A percentile compares a stretch with the other conserved stretches of the same genome.
Conservation (phyloP, 2,888 invertebrate genomes). For the Quadriops clusia region DNA sequence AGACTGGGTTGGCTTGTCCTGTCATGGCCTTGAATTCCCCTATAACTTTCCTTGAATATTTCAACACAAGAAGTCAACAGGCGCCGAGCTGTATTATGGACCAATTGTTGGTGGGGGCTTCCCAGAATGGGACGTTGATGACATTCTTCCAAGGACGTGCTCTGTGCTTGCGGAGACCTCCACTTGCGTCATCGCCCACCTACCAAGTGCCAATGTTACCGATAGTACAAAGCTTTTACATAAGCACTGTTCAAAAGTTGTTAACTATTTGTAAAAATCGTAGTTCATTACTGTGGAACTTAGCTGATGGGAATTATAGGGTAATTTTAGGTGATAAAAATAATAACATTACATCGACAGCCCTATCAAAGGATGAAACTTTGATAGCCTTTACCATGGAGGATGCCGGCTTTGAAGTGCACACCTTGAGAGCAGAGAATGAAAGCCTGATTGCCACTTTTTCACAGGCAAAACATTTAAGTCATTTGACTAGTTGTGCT, state of each 20-base stretch:
- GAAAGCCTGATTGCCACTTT: conserved; percentile 1
- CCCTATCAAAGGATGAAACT: conserved; percentile 15
- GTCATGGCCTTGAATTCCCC: conserved; percentile 18
- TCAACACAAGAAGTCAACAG: conserved; percentile 11
- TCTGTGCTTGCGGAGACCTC: conserved; percentile 9
- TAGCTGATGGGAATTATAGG: conserved; percentile 9
- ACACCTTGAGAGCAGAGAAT: conserved; percentile 6
- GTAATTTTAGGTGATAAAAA: conserved; percentile 15
- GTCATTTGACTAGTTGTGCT: too few species aligned
- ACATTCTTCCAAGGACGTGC: conserved; percentile 10
- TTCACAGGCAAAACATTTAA: too few species aligned
- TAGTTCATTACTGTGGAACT: conserved; percentile 17
- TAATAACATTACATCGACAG: conserved; percentile 17
- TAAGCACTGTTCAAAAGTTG: conserved; percentile 10
- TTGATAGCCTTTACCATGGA: conserved; percentile 19
- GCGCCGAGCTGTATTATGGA: neutral
- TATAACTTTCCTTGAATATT: conserved; percentile 21
- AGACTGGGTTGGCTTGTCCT: conserved; percentile 17
- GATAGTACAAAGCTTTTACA: conserved; percentile 15
- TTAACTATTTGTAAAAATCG: conserved; percentile 16
- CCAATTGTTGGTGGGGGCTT: conserved; percentile 12
- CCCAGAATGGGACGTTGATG: conserved; percentile 14
- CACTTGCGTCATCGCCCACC: conserved; percentile 1
- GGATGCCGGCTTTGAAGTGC: conserved; percentile 19
- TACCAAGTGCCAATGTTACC: conserved; percentile 13